Base-by-base conservation (phyloP, 2,888 invertebrate species). In the Dryobota labecula region DNA sequence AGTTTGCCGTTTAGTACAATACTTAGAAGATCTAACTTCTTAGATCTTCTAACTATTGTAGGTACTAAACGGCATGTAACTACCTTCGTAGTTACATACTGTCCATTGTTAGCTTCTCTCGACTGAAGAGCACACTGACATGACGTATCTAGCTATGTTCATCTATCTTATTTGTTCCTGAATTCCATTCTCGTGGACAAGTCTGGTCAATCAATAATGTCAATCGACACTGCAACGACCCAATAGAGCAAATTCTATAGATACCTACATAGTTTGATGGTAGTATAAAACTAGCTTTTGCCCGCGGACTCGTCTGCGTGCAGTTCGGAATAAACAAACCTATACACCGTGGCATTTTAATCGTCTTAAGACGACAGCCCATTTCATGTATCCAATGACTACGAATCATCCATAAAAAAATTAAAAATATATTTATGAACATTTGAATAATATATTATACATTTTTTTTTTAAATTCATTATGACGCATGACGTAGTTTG, bases 161-260 rank as follows among this genome's bases (percentile, higher is more conserved):
- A 70, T 45, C 49, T 51, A 70, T 45, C 49, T 51, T 49, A 70
- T 9, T 24, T 43, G 56, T 41, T 56, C 38, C 41, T 63, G 30
- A 64, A 73, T 65, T 73, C 43, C 36, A 36, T 41, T 45, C 74
- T 49, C 27, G 33, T 56, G 36, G 24, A 54, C 57, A 30, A 53
- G 41, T 45, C 49, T 57, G 78, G 54, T 58, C 43, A 49, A 33
- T 49, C 74, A 49, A 70, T 73, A 38, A 57, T 51, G 77, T 38
- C 73, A 57, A 33, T 70, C 70, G 30, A 57, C 49, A 51, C 56
- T 57, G 57, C 30, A 69, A 18, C 49, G 24, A 38, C 38, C 27
- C 49, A 54, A 51, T 71, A 33, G 36, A 45, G 13, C 24, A 33
- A 1, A 70, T 78, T 60, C 43, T 38, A 30, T n/a, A 15, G 9